Base-by-base conservation (phyloP, 2,113 vertebrate species). In the Vicugna pacos region DNA sequence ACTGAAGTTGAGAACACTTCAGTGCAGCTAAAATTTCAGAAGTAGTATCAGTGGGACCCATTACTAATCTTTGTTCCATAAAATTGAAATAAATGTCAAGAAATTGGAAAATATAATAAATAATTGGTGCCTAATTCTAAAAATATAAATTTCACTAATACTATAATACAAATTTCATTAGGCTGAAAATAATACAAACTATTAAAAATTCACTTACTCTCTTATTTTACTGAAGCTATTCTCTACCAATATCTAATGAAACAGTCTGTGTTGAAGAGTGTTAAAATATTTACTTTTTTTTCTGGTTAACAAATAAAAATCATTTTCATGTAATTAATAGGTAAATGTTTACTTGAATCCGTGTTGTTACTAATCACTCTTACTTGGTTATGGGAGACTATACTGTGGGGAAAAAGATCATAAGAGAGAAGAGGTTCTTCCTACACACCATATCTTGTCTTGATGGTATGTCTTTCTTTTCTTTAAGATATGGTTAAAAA, bases 221-320 rank as follows among this genome's bases (percentile, higher is more conserved):
- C 73, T 93, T 94, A 76, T 80, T 90, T 95, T 86, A 92, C 38
- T 89, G 26, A 96, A 92, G 32, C 54, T 90, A 38, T 58, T 93
- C 67, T 94, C n/a, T 65, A 48, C 13, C 16, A 94, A 82, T 24
- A 90, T 0, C 87, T 42, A 86, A 93, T 79, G 12, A 94, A 97
- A 93, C 67, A 92, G 10, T 69, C 60, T 72, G n/a, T 90, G 20
- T 38, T 70, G 17, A 42, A 58, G 38, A 83, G 38, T 70, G 14
- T 87, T 88, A 72, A 93, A 94, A 42, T 79, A 91, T 70, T 90
- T 81, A 81, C 2, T 67, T 87, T 67, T 87, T 92, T 89, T 95
- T 89, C 48, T 77, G 85, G 35, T 89, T 93, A 94, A 80, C 48
- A 69, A 87, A 28, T 75, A 81, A 84, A 90, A 93, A 73, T 72